Base-by-base conservation (phyloP, 2,797 vertebrate species). In the Chelonia mydas region DNA sequence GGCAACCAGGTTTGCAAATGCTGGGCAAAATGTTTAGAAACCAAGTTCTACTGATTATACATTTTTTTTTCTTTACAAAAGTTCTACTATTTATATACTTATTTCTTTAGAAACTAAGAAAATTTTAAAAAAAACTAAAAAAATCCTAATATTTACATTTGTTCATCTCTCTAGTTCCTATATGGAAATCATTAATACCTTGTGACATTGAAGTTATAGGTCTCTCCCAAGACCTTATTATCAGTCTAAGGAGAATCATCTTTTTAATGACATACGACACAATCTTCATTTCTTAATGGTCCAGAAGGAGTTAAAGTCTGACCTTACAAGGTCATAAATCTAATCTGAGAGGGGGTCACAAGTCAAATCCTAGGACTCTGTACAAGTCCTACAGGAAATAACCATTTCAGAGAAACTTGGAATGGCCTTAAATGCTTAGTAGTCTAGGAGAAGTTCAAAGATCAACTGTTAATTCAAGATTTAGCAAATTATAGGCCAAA, bases 371-470 rank as follows among this genome's bases (percentile, higher is more conserved):
- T 47, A 76, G 25, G 93, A 93, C 88, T 93, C 11, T n/a, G 53
- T 95, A 17, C 79, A 95, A 91, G 84, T 95, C 88, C 88, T 95
- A 68, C 92, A 97, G 96, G 95, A 96, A 97, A 96, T 87, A 90
- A 94, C 57, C 82, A 5, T 93, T 94, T 80, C 91, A 95, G 27
- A 90, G 92, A 94, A 94, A 91, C 25, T 5, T 33, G 59, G 90
- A 74, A 83, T 94, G 88, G 84, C 82, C 6, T 0, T 94, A 96
- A 97, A 90, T 54, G 9, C 45, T 50, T 9, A 47, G 55, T 92
- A 88, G 88, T 92, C 78, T 68, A 87, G 80, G 72, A 96, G 72
- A 27, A 86, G 88, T 93, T 93, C 93, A 96, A 90, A 90, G 74
- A 89, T 83, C 89, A 87, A 11, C 65, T 90, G 19, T 80, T 94